These are phyloP conservation scores for Sebastes cheni DNA, from an alignment of 2,797 vertebrate species.

Conservation along the genomic window DNA sequence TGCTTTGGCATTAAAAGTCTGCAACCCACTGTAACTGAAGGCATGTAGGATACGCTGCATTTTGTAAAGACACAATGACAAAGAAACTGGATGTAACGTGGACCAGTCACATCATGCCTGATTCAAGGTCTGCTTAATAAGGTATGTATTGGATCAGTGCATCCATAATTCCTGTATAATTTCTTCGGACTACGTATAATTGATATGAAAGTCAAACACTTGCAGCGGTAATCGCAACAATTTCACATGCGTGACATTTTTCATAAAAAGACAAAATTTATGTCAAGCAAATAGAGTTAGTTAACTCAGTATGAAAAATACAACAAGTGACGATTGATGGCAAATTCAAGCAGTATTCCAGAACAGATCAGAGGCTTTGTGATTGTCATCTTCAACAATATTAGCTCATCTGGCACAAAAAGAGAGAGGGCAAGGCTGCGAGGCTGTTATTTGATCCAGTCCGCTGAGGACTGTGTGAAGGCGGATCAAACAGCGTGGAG, in stretches of 20 bases:
- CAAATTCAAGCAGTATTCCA: not conserved
- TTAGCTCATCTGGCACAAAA: constrained; percentile 34
- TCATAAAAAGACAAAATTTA: not conserved
- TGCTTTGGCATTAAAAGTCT: not conserved
- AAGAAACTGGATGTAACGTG: not conserved
- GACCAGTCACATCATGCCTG: not conserved
- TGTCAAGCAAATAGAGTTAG: not conserved
- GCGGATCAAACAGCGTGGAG: constrained; percentile 56
- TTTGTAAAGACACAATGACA: not conserved
- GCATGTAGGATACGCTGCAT: not conserved
- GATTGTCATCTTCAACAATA: constrained; percentile 21
- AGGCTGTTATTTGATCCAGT: constrained; percentile 60
- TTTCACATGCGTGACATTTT: not conserved
- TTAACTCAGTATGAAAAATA: not conserved
- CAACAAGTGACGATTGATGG: not conserved
- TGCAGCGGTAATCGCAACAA: not conserved
- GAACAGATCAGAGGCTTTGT: constrained; percentile 17
- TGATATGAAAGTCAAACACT: not conserved
- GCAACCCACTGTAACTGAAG: not conserved
- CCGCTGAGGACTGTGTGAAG: constrained; percentile 44
- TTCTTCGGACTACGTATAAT: not conserved
- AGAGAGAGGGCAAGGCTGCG: constrained; percentile 17
- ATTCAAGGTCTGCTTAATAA: not conserved
- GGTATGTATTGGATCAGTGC: not conserved
- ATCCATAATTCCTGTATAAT: not conserved